Evolutionary conservation across 2,113 vertebrate genomes (phyloP), one percentile per base, ranked within the genome.

Genomic region (Rafetus swinhoei): DNA sequence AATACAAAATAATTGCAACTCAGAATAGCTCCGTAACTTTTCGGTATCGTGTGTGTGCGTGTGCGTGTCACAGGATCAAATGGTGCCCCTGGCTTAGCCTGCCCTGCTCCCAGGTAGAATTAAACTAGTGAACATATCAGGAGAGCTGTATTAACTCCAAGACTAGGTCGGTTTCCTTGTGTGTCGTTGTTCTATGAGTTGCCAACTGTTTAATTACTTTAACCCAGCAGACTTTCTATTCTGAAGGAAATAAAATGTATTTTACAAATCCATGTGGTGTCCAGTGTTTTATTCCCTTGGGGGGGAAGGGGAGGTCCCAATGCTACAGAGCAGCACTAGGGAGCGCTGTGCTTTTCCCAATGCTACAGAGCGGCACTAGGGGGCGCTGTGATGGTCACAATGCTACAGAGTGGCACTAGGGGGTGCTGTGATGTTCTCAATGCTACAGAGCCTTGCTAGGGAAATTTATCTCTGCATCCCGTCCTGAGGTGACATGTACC

Each of bases 151-250:
- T 56, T 87, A 79, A 69, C 84, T 13, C 59, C 77, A 52, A 52
- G 24, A 56, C 35, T 56, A 83, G 12, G 72, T 74, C 83, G 59
- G 81, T 72, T 22, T 65, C 79, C 5, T 65, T 79, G 90, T 50
- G 45, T 22, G n/a, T 45, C 69, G 50, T 25, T 53, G 72, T 83
- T 57, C 52, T 27, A 56, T 60, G 50, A 87, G 27, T 39, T 52
- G 18, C 56, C 85, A 35, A 87, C 35, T 35, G 59, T 92, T 69
- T 92, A 92, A 87, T 87, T 27, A 69, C 59, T 92, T 87, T 92
- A 92, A 92, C 85, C 72, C 81, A 79, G 86, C 72, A 82, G 90
- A 87, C 90, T 92, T 92, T 87, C 81, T 92, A 92, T 69, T 79
- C 74, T 50, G 53, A 83, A 86, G 82, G 69, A 87, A 92, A 87